Evolutionary conservation across 2,888 invertebrate species (phyloP), one percentile per base, ranked within the genome.

Genomic region (Acrobasis consociella): DNA sequence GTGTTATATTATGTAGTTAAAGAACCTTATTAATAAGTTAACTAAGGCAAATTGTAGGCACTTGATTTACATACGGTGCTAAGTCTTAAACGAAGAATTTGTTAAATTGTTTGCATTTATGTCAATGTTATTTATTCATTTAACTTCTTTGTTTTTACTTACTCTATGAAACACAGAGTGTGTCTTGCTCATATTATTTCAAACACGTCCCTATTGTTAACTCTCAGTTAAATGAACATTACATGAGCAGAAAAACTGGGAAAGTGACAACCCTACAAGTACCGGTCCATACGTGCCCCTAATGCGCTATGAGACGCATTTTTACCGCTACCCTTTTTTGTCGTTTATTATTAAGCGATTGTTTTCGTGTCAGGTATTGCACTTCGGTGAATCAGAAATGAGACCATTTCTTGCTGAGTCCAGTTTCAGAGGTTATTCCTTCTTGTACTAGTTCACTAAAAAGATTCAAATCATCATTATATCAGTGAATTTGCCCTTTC

Each of bases 321-420:
- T 76, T 62, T 68, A 49, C 66, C 64, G 67, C 68, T 76, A 72
- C 72, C 69, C 77, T 83, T 89, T 86, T 82, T 82, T 79, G 75
- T 71, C 72, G 69, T 80, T 81, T 83, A 86, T 87, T 87, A 89
- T 86, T 83, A 85, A 83, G 78, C 80, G 76, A 87, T 88, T 86
- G 87, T 87, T 81, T 85, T 85, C 86, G 87, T 81, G 87, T 87
- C 89, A 87, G 80, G 81, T 87, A 87, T 89, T 89, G 89, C 91
- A 90, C 91, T 89, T 86, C 82, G 75, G 76, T 86, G 89, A 86
- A 85, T 89, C 80, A 69, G 77, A 84, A 86, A 85, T 84, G 82
- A 82, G 81, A 76, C 78, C 86, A 62, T 37, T 60, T 51, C 52
- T 51, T 69, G 77, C 59, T 31, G 53, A 62, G 77, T 85, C 86